phyloP scores from a whole-genome alignment of 2,797 vertebrate genomes.

The Crocidura indochinensis region DNA sequence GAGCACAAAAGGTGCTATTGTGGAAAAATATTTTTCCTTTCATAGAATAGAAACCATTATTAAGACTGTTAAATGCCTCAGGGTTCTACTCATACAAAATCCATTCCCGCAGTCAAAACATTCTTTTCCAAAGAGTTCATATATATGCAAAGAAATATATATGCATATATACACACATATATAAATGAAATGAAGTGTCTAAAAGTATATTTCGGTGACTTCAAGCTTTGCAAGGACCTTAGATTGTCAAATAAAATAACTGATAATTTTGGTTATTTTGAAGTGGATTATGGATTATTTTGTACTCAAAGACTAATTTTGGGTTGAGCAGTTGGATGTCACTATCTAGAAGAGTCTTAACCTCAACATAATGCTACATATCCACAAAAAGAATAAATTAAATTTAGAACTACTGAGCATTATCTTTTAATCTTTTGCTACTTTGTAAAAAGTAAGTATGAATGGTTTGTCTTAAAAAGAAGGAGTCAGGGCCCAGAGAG shows the following conservation, averaged over 20 bases:
- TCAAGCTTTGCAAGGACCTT: constrained; percentile 81
- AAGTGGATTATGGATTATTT: constrained; percentile 82
- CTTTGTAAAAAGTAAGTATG: constrained; percentile 81
- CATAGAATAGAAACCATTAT: constrained; percentile 91
- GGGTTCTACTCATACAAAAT: constrained; percentile 90
- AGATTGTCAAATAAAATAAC: constrained; percentile 87
- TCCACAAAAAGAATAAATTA: constrained; percentile 83
- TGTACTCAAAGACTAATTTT: constrained; percentile 84
- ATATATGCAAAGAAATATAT: constrained; percentile 49
- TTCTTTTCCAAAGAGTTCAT: constrained; percentile 88
- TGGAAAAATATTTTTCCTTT: constrained; percentile 91
- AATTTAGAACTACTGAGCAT: constrained; percentile 77
- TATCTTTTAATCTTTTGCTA: constrained; percentile 80
- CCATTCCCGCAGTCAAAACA: constrained; percentile 90
- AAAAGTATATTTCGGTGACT: constrained; percentile 79
- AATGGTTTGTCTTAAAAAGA: constrained; percentile 72
- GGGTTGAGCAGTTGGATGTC: constrained; percentile 86
- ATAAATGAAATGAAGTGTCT: constrained; percentile 20
- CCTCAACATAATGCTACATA: constrained; percentile 82
- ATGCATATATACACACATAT: constrained; percentile 57
- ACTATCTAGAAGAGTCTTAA: constrained; percentile 86
- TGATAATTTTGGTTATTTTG: constrained; percentile 86
- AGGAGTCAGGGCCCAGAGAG: too few relatives aligned
- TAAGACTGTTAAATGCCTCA: constrained; percentile 91
- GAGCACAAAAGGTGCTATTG: constrained; percentile 91